Evolutionary conservation across 1,140 invertebrate species (phyloP).

Genomic region (Notospermus geniculatus): DNA sequence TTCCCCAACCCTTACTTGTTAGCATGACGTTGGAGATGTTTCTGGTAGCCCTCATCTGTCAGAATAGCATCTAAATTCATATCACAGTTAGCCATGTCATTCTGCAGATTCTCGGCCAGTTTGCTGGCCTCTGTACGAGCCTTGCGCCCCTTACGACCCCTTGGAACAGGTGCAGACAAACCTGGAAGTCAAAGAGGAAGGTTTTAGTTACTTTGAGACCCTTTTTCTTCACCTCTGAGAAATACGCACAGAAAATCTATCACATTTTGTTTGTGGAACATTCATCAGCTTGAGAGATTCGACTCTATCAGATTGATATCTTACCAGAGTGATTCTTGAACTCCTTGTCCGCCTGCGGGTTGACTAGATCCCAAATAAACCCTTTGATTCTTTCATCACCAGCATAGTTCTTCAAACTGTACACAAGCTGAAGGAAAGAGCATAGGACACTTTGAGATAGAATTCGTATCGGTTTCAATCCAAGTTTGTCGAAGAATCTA

Average conservation of each 20-base stretch:
- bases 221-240: too few relatives aligned
- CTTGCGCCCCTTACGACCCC: slow-evolving; percentile 65
- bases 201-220: too few relatives aligned
- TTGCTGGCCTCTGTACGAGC: slow-evolving; percentile 73
- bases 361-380: slow-evolving; percentile 89
- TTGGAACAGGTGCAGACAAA: slow-evolving; percentile 61
- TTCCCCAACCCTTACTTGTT: slow-evolving; percentile 81
- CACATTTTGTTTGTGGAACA: too few relatives aligned
- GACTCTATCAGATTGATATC: too few relatives aligned
- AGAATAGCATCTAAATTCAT: slow-evolving; percentile 50
- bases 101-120: slow-evolving; percentile 23
- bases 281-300: too few relatives aligned
- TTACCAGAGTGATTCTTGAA: slow-evolving; percentile 72
- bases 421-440: too few relatives aligned
- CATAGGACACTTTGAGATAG: too few relatives aligned
- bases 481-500: too few relatives aligned
- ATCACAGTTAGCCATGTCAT: slow-evolving; percentile 30
- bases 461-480: too few relatives aligned
- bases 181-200: slow-evolving; percentile 36
- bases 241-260: too few relatives aligned
- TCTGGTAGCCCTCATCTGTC: slow-evolving; percentile 88
- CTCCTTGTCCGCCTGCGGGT: slow-evolving; percentile 63
- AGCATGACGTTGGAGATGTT: slow-evolving; percentile 93
- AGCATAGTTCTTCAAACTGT: slow-evolving; percentile 91
- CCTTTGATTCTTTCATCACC: slow-evolving; percentile 97